These are phyloP conservation scores for Crotophaga sulcirostris DNA, from an alignment of 2,113 vertebrate genomes.

Conservation along the genomic window DNA sequence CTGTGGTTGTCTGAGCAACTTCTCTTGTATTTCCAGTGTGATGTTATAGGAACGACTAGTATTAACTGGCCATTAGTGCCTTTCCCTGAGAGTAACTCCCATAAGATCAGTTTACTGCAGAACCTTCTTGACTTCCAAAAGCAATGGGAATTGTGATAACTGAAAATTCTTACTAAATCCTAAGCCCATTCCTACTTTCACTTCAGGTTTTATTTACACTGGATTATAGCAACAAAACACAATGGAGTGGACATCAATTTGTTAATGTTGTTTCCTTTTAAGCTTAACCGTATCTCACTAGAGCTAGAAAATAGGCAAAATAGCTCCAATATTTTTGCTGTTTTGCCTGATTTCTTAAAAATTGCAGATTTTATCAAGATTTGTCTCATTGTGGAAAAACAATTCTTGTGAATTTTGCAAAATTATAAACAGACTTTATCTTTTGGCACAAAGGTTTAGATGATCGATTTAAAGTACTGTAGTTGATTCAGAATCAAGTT, in stretches of 20 bases:
- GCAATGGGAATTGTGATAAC: not conserved
- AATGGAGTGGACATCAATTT: not conserved
- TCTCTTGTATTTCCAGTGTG: not conserved
- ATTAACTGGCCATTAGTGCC: not conserved
- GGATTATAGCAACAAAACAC: not conserved
- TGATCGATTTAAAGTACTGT: not conserved
- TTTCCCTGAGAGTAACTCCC: not conserved
- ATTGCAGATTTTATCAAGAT: not conserved
- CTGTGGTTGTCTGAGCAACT: not conserved
- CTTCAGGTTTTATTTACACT: not conserved
- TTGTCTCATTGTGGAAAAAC: not conserved
- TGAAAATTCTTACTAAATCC: not conserved
- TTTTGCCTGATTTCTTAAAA: not conserved
- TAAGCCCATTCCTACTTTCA: not conserved
- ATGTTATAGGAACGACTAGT: not conserved
- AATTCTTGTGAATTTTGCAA: not conserved
- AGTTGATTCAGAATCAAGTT: not conserved
- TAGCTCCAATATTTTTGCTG: not conserved
- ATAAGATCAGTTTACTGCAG: not conserved
- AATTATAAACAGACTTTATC: not conserved
- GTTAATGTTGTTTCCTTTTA: not conserved
- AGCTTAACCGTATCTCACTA: not conserved
- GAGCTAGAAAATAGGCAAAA: not conserved
- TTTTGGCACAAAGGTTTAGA: not conserved
- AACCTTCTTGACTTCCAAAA: not conserved